Evolutionary conservation across 2,888 invertebrate genomes (phyloP).

Genomic region (Sepiola atlantica): DNA sequence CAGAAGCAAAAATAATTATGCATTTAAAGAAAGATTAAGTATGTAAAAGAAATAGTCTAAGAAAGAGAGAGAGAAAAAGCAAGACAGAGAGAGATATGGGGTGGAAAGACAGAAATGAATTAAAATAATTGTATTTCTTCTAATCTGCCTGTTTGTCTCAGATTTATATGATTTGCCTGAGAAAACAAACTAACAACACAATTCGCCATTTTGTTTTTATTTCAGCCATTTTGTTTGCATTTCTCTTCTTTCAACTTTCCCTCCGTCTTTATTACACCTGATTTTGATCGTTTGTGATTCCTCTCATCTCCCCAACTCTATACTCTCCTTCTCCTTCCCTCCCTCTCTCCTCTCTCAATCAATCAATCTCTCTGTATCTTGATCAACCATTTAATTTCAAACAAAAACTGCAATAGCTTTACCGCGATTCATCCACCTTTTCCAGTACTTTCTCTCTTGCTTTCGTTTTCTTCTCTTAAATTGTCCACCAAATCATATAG

Average conservation of each 20-base stretch:
- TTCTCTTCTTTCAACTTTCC: not conserved
- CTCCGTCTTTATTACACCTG: not conserved
- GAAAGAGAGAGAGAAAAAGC: not conserved
- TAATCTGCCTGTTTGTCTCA: not conserved
- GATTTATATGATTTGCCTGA: not conserved
- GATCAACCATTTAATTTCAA: too few species aligned
- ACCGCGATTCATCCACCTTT: too few species aligned
- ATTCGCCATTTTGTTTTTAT: not conserved
- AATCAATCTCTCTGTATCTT: too few species aligned
- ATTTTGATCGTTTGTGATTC: not conserved
- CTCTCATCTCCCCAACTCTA: not conserved
- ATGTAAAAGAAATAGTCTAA: too few species aligned
- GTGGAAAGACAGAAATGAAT: too few species aligned
- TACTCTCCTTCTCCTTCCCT: not conserved
- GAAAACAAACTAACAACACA: not conserved
- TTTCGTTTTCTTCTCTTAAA: too few species aligned
- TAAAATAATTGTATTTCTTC: too few species aligned
- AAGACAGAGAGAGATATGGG: not conserved
- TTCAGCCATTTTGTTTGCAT: not conserved
- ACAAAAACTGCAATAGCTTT: too few species aligned
- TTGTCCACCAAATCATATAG: too few species aligned
- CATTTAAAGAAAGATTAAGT: too few species aligned
- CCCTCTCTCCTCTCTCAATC: not conserved
- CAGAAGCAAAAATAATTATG: too few species aligned
- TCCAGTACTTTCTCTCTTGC: too few species aligned